Evolutionary conservation across 2,888 invertebrate genomes (phyloP), one percentile per base, ranked within the genome.

Genomic region (Agrilus mali): DNA sequence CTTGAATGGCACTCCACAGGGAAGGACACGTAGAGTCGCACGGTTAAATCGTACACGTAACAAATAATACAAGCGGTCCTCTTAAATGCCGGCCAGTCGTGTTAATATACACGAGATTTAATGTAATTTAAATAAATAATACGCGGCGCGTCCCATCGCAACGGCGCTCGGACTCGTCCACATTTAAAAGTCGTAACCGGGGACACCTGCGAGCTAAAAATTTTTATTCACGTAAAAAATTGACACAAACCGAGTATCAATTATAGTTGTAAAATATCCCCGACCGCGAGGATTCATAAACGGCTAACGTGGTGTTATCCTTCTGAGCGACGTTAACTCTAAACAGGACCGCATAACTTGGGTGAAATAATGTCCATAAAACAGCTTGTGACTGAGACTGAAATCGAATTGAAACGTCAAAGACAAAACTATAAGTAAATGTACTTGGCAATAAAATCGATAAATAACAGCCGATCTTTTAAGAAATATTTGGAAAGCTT

Each of bases 401-500:
- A 60, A 60, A 57, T 58, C 56, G 61, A 63, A 64, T 65, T 64
- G 64, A 65, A 64, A 65, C 53, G 64, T 64, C 64, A 63, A 48
- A 46, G 27, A 27, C 27, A 27, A 27, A 27, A 27, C 27, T 27
- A 27, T 27, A 27, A 27, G 27, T 27, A 27, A 27, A 27, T 27
- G 27, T 27, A 27, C 27, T 27, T 27, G 27, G 27, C 27, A 27
- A 27, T 27, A 27, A 27, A 27, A 27, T 27, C 27, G 27, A 27
- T 27, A 27, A 27, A 27, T 27, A 27, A 27, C 27, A 27, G 27
- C 10, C 27, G 27, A 27, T 10, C 27, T 10, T 27, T 27, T 2
- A 2, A 27, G 27, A 27, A 27, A 27, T 27, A 27, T 27, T 27
- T 27, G 27, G 27, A 27, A 27, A 10, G 27, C 8, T 22, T 22